These are phyloP conservation scores for Lingula anatina DNA, from an alignment of 2,888 invertebrate species.

Conservation along the genomic window DNA sequence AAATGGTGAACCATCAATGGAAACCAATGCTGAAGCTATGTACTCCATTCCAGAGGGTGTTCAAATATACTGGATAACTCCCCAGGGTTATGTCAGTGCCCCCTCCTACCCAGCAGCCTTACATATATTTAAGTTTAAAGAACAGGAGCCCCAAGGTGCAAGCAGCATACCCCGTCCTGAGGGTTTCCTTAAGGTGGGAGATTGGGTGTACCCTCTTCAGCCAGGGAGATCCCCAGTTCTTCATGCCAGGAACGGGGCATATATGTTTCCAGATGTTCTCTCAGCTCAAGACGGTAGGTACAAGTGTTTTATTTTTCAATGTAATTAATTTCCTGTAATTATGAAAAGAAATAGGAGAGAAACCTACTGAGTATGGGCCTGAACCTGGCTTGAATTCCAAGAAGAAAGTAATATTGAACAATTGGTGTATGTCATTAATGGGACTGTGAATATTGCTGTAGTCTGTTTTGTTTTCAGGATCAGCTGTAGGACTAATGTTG, in stretches of 20 bases:
- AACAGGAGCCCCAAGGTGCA: slow-evolving; percentile 25
- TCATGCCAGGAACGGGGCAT: slow-evolving; percentile 67
- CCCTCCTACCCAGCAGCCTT: slow-evolving; percentile 61
- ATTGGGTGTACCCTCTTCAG: slow-evolving; percentile 70
- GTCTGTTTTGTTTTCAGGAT: slow-evolving; percentile 55
- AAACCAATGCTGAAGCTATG: slow-evolving; percentile 41
- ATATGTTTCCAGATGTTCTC: slow-evolving; percentile 69
- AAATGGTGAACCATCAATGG: slow-evolving; percentile 13
- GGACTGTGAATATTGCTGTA: no score
- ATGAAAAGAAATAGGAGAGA: neutral
- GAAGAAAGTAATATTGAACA: neutral
- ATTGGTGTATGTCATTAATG: neutral
- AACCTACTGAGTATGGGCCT: neutral
- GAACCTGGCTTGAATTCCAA: neutral
- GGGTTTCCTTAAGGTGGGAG: slow-evolving; percentile 57
- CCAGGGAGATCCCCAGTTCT: slow-evolving; percentile 67
- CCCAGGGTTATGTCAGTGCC: slow-evolving; percentile 62
- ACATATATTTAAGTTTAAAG: slow-evolving; percentile 54
- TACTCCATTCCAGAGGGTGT: slow-evolving; percentile 61
- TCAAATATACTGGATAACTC: slow-evolving; percentile 65
- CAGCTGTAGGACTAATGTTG: slow-evolving; percentile 65
- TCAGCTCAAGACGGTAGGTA: no score
- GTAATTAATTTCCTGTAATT: neutral
- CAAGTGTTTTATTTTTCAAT: neutral
- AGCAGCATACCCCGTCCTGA: slow-evolving; percentile 7